Base-by-base conservation (phyloP, 1,140 invertebrate genomes). In the Drosophila subobscura region DNA sequence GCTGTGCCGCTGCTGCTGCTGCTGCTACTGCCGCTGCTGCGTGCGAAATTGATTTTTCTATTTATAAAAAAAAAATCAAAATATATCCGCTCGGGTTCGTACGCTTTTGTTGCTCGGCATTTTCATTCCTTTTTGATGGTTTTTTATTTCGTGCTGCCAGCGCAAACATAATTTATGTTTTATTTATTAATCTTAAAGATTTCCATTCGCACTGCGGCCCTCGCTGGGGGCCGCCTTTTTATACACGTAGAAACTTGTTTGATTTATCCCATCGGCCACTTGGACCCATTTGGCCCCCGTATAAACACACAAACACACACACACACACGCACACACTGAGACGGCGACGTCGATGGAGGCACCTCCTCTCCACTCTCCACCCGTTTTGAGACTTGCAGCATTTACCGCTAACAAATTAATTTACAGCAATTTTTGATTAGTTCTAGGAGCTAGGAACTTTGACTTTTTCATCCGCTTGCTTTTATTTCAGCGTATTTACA, bases 21-120 rank as follows among this genome's bases (percentile, higher is more conserved):
- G 22, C 47, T 51, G 53, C 68, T 53, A 64, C 54, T 63, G 72
- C 67, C 65, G 66, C 70, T 50, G 76, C 79, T 78, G 79, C 78
- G 79, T 81, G 83, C 83, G 78, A 88, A 88, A 88, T 88, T 88
- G 83, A 88, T 88, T 88, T 88, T 88, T 88, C 83, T 88, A 88
- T 88, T 88, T 88, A 88, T 88, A 88, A 88, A 88, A 88, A 86
- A 79, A 88, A 88, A 83, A 88, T 78, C 83, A 88, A 88, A 86
- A 88, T 88, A 86, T 88, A 86, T 88, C 83, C 85, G 75, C 74
- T 73, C 73, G 51, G 58, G 33, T 65, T 68, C 46, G 55, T 53
- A 45, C 41, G 33, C 10, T 44, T 70, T 70, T 70, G 33, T 49
- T 16, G 23, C 68, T 77, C 76, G 56, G 59, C 53, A 59, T 47